phyloP scores from a whole-genome alignment of 2,113 vertebrate species.

The Ranitomeya imitator region DNA sequence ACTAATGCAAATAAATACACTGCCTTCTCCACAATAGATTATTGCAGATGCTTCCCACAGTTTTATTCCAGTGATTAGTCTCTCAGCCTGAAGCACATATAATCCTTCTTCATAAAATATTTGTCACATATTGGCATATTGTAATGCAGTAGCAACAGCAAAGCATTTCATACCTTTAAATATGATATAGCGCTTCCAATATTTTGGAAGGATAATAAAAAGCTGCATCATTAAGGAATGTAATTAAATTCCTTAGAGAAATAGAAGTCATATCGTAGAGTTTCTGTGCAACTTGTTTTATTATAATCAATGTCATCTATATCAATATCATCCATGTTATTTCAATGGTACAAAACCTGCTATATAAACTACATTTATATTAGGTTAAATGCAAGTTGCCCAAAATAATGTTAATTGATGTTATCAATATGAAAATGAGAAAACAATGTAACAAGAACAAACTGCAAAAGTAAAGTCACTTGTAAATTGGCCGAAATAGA shows the following conservation, averaged over 20 bases:
- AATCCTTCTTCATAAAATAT: constrained; percentile 48
- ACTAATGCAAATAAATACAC: constrained; percentile 50
- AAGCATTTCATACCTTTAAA: neutral
- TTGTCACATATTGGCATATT: constrained; percentile 46
- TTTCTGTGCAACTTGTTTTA: neutral
- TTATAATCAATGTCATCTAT: too few relatives aligned
- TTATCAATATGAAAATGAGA: too few relatives aligned
- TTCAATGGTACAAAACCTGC: too few relatives aligned
- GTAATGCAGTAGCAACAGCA: neutral
- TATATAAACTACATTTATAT: too few relatives aligned
- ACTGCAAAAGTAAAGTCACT: too few relatives aligned
- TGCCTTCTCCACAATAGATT: constrained; percentile 17
- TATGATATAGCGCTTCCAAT: constrained; percentile 3
- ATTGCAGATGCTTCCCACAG: constrained; percentile 46
- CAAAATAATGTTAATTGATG: too few relatives aligned
- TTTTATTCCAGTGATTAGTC: neutral
- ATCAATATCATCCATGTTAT: too few relatives aligned
- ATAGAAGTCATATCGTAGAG: neutral
- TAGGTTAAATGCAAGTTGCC: too few relatives aligned
- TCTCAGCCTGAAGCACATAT: neutral
- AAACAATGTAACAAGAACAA: too few relatives aligned
- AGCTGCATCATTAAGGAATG: constrained; percentile 9
- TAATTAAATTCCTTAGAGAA: neutral
- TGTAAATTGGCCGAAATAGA: too few relatives aligned
- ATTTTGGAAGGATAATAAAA: constrained; percentile 2